Base-by-base conservation (phyloP, 2,113 vertebrate species). In the Sterrhoptilus dennistouni region DNA sequence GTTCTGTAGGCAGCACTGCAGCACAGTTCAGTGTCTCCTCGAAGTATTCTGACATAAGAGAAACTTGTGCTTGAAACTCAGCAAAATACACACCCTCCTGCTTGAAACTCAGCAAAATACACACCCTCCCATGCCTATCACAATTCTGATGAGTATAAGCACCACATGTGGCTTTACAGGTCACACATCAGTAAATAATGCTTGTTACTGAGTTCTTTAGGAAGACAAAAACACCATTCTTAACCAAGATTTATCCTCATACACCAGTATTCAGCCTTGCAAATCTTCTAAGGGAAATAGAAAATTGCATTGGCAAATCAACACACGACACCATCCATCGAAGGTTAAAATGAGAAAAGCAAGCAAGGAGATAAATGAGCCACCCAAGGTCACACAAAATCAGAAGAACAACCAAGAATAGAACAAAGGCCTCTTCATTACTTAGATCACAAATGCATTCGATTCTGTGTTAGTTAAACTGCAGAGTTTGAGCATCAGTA, bases 381-480 rank as follows among this genome's bases (percentile, higher is more conserved):
- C 8, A 12, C 70, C 78, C 91, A 95, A 94, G 94, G 96, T 94
- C 79, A 0, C 91, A 77, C 66, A 95, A 91, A 96, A 95, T 96
- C 90, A 96, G 91, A 83, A 77, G 94, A 96, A 96, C 70, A 90
- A 91, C 92, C 93, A 86, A 77, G 90, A 93, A 93, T 76, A 97
- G 95, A 94, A 96, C 93, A 95, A 96, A 94, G 70, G 54, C 66
- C 87, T 72, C 75, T 94, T 96, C 93, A 91, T 91, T 95, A 90
- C 61, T 94, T 80, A 91, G 78, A 93, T 93, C 94, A 95, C 82
- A 96, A 95, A 93, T 25, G 23, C 66, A 96, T 91, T 90, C 5
- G 1, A 91, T 92, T 95, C 95, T 83, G 86, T 80, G 83, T 92
- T 95, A 93, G 88, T 94, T 95, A 93, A 94, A 92, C 86, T 91